Conservation (phyloP, 2,888 invertebrate species). For the Stegana nigrithorax region DNA sequence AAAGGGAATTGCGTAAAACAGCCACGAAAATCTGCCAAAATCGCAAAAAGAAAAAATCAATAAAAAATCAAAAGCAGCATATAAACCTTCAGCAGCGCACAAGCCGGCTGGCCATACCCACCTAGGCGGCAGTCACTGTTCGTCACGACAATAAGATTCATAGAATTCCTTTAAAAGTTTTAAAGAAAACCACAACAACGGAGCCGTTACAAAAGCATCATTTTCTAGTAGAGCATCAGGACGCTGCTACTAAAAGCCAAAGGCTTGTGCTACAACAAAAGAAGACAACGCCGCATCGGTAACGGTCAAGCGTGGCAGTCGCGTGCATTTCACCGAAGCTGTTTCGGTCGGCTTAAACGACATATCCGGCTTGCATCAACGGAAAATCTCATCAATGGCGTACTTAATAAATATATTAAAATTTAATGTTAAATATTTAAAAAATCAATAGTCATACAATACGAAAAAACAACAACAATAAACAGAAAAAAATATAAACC, state of each 20-base stretch:
- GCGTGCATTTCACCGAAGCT: no score
- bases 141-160: no score
- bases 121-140: conserved; percentile 30
- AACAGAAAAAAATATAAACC: no score
- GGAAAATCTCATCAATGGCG: conserved; percentile 49
- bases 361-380: background rate
- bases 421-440: conserved; percentile 66
- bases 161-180: conserved; percentile 39
- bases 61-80: background rate
- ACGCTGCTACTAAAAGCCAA: conserved; percentile 54
- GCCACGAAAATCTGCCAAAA: background rate
- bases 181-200: conserved; percentile 67
- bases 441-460: conserved; percentile 67
- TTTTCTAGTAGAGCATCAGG: conserved; percentile 59
- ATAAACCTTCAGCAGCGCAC: conserved; percentile 32
- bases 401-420: conserved; percentile 65
- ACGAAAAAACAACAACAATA: no score
- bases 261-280: conserved; percentile 53
- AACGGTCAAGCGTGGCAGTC: conserved; percentile 37
- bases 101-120: conserved; percentile 4
- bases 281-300: conserved; percentile 68
- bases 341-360: background rate
- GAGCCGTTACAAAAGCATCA: conserved; percentile 63
- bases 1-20: conserved; percentile 3
- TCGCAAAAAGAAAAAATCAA: background rate